Percentiles rank a stretch among this genome's conserved stretches.
These are phyloP conservation scores for Sphinx pinastri DNA, from an alignment of 2,888 invertebrate genomes.

Conservation along the genomic window DNA sequence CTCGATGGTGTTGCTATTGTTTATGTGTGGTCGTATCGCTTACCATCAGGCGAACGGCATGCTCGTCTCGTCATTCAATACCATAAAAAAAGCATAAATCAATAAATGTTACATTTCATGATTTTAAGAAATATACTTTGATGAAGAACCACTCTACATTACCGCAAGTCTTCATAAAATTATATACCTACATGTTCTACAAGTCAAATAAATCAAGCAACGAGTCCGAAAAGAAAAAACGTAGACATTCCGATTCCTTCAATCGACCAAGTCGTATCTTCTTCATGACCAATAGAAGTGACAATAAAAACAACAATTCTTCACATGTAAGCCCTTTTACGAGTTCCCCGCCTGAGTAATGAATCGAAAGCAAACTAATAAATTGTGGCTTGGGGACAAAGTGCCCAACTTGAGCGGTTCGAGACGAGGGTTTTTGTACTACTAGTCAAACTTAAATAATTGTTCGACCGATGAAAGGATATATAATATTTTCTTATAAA, in stretches of 20 bases:
- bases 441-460: slow-evolving; percentile 25
- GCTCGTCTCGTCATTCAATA: no score
- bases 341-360: slow-evolving; percentile 56
- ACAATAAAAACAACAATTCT: slow-evolving; percentile 58
- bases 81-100: no score
- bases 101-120: no score
- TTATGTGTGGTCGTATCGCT: no score
- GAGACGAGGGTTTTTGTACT: slow-evolving; percentile 33
- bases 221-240: slow-evolving; percentile 13
- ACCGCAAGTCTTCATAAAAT: no score
- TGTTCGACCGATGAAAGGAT: slow-evolving; percentile 8
- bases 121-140: no score
- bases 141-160: no score
- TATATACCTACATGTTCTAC: background rate
- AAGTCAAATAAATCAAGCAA: background rate
- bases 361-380: slow-evolving; percentile 64
- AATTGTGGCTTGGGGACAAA: slow-evolving; percentile 60
- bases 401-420: slow-evolving; percentile 47
- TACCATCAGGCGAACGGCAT: no score
- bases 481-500: slow-evolving; percentile 17
- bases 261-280: slow-evolving; percentile 35
- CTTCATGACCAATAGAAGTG: slow-evolving; percentile 46
- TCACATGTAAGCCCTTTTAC: slow-evolving; percentile 51
- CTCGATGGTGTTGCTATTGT: no score
- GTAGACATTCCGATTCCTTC: slow-evolving; percentile 28